Percentiles rank a stretch among this genome's conserved stretches.
Evolutionary conservation across 2,888 invertebrate genomes (phyloP).

Genomic region (Ferrisia virgata): DNA sequence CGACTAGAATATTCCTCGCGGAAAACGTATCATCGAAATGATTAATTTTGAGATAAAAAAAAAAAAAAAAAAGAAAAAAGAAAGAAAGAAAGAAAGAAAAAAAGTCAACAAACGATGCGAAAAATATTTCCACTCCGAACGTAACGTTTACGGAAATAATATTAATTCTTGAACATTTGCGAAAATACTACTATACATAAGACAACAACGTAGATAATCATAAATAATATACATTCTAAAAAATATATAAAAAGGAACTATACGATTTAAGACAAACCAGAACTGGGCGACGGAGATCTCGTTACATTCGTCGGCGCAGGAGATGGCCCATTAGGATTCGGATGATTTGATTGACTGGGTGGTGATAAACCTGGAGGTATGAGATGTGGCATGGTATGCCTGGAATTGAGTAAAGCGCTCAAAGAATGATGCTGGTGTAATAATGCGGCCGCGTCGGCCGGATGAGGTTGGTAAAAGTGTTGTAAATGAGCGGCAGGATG

Average conservation of each 20-base stretch:
- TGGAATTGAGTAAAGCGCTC: conserved; percentile 35
- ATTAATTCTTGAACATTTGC: neutral
- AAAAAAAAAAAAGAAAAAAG: neutral
- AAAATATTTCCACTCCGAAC: too few relatives aligned
- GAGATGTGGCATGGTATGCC: conserved; percentile 42
- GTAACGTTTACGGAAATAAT: too few relatives aligned
- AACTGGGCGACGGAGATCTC: conserved; percentile 44
- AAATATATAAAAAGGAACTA: conserved; percentile 23
- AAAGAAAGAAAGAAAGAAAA: neutral
- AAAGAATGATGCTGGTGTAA: conserved; percentile 45
- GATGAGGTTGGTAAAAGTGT: conserved; percentile 61
- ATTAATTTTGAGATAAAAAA: neutral
- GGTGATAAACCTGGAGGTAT: conserved; percentile 38
- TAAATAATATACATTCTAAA: neutral
- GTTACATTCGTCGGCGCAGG: conserved; percentile 40
- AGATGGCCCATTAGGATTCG: conserved; percentile 37
- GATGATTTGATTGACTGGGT: conserved; percentile 8
- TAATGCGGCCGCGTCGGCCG: conserved; percentile 49
- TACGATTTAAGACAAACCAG: conserved; percentile 39
- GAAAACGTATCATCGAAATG: neutral
- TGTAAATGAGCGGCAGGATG: conserved; percentile 51
- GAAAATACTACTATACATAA: neutral
- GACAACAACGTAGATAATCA: too few relatives aligned
- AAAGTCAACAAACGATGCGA: neutral
- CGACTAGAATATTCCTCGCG: neutral